A percentile compares a stretch with the other conserved stretches of the same genome.
These are phyloP conservation scores for Setipinna tenuifilis DNA, from an alignment of 2,797 vertebrate genomes.

Conservation along the genomic window DNA sequence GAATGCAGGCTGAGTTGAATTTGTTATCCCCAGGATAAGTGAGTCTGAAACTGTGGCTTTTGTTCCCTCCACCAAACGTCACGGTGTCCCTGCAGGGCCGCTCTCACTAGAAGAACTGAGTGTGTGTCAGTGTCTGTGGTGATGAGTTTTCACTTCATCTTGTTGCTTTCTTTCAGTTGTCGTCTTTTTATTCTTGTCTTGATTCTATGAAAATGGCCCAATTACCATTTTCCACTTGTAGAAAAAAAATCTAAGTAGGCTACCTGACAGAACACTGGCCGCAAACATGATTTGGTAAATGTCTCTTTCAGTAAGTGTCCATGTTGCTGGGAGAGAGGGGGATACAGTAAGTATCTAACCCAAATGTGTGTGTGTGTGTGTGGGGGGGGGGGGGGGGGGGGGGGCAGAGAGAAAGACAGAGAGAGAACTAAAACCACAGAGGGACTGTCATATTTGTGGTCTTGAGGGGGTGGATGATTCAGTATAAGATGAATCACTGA, in stretches of 20 bases:
- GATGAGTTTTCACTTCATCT: conserved; percentile 37
- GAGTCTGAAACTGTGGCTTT: conserved; percentile 24
- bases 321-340: conserved; percentile 45
- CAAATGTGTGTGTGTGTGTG: conserved; percentile 25
- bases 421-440: conserved; percentile 53
- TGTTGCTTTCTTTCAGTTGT: background rate
- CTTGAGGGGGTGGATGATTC: conserved; percentile 46
- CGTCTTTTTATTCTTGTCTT: background rate
- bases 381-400: conserved; percentile 30
- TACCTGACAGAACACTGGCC: conserved; percentile 46
- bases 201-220: conserved; percentile 4
- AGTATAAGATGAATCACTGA: conserved; percentile 53
- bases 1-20: conserved; percentile 15
- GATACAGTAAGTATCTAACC: conserved; percentile 6
- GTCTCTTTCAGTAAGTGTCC: conserved; percentile 47
- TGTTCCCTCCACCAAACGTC: conserved; percentile 20
- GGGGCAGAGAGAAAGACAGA: conserved; percentile 9
- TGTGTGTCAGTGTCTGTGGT: conserved; percentile 38
- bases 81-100: background rate
- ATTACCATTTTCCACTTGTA: conserved; percentile 31
- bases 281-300: conserved; percentile 50
- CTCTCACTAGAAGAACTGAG: background rate
- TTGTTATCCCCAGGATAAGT: conserved; percentile 13
- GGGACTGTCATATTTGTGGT: conserved; percentile 67
- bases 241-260: conserved; percentile 34